A percentile compares a stretch with the other conserved stretches of the same genome.
phyloP scores from a whole-genome alignment of 2,797 vertebrate genomes.

The Sebastes itinus region DNA sequence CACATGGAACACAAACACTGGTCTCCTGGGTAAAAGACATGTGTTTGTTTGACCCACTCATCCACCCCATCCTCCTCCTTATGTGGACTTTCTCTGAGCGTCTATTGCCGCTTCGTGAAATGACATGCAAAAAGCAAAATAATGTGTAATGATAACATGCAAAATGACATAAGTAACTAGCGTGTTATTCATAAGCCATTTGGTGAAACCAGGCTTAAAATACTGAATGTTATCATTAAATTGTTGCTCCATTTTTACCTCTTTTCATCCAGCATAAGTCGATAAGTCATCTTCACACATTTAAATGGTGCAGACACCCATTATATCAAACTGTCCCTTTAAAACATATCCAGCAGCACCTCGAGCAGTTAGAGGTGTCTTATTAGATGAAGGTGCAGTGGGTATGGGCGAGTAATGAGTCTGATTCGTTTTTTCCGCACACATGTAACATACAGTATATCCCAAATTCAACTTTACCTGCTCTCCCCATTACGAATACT shows the following conservation, averaged over 20 bases:
- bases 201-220: neutral
- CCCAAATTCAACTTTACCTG: neutral
- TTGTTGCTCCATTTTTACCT: neutral
- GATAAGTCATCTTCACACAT: neutral
- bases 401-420: neutral
- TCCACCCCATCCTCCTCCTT: neutral
- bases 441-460: neutral
- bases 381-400: neutral
- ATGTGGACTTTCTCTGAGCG: neutral
- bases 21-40: neutral
- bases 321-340: neutral
- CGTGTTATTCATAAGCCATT: neutral
- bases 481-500: neutral
- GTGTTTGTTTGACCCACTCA: neutral
- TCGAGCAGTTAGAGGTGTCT: neutral
- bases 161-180: neutral
- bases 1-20: neutral
- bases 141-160: neutral
- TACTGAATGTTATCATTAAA: neutral
- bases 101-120: neutral
- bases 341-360: neutral
- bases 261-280: neutral
- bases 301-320: conserved; percentile 5
- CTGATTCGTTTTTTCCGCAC: neutral
- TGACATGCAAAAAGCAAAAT: neutral